Conservation (phyloP, 2,113 vertebrate species). For the Corydoras maculifer region DNA sequence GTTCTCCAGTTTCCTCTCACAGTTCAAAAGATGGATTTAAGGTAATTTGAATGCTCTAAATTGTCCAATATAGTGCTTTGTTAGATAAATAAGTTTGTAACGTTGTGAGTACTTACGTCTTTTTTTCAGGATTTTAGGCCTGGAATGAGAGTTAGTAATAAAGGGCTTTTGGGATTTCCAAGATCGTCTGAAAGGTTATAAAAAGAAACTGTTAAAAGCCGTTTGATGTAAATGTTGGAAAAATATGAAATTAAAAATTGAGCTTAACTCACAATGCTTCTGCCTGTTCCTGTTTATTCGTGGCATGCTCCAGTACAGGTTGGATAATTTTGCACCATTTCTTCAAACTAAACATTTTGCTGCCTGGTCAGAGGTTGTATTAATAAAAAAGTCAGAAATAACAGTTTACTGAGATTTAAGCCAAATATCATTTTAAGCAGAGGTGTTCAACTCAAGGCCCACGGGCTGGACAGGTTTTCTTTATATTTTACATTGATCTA, state of each 20-base stretch:
- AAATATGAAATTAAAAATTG: neutral
- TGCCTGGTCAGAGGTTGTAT: slow-evolving; percentile 1
- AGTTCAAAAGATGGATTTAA: no score
- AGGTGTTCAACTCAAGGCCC: no score
- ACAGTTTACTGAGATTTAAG: no score
- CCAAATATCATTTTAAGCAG: no score
- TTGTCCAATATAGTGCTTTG: no score
- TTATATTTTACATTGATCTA: no score
- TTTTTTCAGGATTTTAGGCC: slow-evolving; percentile 28
- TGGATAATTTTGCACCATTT: slow-evolving; percentile 41
- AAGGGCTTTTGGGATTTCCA: slow-evolving; percentile 42
- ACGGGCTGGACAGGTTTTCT: no score
- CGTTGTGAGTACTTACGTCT: slow-evolving; percentile 38
- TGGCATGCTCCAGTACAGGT: slow-evolving; percentile 31
- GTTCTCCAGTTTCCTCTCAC: no score
- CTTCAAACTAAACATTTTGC: slow-evolving; percentile 31
- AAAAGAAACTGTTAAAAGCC: neutral
- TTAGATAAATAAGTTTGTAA: no score
- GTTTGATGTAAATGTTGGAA: neutral
- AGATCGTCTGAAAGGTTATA: slow-evolving; percentile 13
- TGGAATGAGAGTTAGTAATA: slow-evolving; percentile 4
- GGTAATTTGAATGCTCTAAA: no score
- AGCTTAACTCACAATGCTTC: slow-evolving; percentile 27
- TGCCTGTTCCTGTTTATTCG: slow-evolving; percentile 23
- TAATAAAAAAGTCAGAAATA: neutral